Conservation (phyloP, 2,113 vertebrate species). For the Aramus guarauna region DNA sequence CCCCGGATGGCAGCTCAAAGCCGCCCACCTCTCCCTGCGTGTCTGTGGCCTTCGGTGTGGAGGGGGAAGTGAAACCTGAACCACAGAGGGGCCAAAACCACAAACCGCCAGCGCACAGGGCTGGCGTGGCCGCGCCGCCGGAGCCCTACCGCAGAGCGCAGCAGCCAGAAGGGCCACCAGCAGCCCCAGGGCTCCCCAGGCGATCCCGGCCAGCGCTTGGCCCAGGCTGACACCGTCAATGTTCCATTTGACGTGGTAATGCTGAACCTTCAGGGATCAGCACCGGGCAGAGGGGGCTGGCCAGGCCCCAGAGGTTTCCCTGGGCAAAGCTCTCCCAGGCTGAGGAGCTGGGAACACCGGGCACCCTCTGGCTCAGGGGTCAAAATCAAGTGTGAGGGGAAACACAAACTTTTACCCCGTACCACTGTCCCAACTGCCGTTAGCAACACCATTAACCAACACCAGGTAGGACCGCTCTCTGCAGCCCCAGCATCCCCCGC, state of each 20-base stretch:
- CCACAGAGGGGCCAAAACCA: background rate
- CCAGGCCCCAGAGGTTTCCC: accelerated
- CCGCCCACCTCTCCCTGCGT: accelerated
- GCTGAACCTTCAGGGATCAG: accelerated
- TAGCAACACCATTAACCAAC: accelerated
- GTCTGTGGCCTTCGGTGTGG: background rate
- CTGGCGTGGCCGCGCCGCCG: accelerated
- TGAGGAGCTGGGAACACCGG: background rate
- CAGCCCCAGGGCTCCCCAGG: accelerated
- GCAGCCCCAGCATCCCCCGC: too few species aligned
- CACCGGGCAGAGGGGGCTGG: accelerated
- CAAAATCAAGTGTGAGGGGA: accelerated
- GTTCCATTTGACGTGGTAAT: accelerated
- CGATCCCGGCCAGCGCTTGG: accelerated
- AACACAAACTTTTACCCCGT: background rate
- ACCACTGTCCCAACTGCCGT: background rate
- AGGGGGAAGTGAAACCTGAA: slow-evolving; percentile 3
- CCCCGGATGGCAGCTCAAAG: background rate
- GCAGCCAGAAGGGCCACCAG: background rate
- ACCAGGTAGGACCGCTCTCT: background rate
- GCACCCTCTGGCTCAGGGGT: background rate
- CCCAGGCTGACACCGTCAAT: accelerated
- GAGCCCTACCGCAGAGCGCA: accelerated
- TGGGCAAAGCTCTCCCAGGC: background rate
- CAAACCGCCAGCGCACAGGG: accelerated